Evolutionary conservation across 2,888 invertebrate species (phyloP).

Genomic region (Neria commutata): DNA sequence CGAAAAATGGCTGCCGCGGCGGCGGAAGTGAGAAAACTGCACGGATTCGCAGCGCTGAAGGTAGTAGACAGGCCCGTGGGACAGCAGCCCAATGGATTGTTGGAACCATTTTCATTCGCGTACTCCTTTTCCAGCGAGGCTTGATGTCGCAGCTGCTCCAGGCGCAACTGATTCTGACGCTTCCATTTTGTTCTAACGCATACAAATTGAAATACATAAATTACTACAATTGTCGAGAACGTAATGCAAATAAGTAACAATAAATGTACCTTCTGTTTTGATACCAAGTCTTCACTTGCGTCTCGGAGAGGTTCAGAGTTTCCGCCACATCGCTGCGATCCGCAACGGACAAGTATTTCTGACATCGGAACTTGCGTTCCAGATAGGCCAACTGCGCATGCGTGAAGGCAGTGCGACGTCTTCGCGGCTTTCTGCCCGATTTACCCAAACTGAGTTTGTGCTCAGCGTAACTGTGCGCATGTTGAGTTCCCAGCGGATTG

Average conservation of each 20-base stretch:
- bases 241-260: neutral
- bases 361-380: slow-evolving; percentile 89
- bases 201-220: slow-evolving; percentile 36
- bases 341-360: slow-evolving; percentile 92
- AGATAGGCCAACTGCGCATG: slow-evolving; percentile 91
- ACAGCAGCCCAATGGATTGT: slow-evolving; percentile 54
- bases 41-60: slow-evolving; percentile 58
- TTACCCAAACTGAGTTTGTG: slow-evolving; percentile 60
- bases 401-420: slow-evolving; percentile 89
- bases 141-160: slow-evolving; percentile 86
- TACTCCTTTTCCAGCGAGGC: slow-evolving; percentile 77
- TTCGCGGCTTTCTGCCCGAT: slow-evolving; percentile 77
- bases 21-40: slow-evolving; percentile 73
- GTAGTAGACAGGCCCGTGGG: slow-evolving; percentile 55
- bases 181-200: slow-evolving; percentile 91
- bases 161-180: slow-evolving; percentile 82
- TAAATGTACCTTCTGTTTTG: slow-evolving; percentile 61
- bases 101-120: slow-evolving; percentile 48
- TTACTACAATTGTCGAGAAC: neutral
- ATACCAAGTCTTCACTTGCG: slow-evolving; percentile 95
- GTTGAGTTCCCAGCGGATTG: neutral
- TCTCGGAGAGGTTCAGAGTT: slow-evolving; percentile 86
- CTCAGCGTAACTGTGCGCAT: slow-evolving; percentile 40
- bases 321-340: slow-evolving; percentile 93
- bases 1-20: slow-evolving; percentile 72